A percentile compares a stretch with the other conserved stretches of the same genome.
phyloP scores from a whole-genome alignment of 2,888 invertebrate species.

The Sphinx pinastri region DNA sequence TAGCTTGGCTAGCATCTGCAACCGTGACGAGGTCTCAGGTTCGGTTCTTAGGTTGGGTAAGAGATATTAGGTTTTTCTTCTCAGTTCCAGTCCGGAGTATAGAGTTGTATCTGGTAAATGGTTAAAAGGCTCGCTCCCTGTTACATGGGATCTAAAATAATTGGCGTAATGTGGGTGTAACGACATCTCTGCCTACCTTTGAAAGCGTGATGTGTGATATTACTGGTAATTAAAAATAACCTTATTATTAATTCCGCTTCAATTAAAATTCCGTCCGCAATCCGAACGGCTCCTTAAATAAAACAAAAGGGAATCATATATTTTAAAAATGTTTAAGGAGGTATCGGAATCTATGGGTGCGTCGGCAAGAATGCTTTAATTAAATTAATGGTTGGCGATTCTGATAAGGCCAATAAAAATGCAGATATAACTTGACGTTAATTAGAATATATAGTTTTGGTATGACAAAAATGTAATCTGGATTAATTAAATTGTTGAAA shows the following conservation, averaged over 20 bases:
- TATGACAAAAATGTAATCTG: neutral
- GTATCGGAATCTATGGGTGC: constrained; percentile 66
- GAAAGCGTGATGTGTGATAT: neutral
- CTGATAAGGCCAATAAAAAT: constrained; percentile 65
- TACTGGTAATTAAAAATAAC: constrained; percentile 34
- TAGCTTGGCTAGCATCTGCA: too few relatives aligned
- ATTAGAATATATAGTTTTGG: constrained; percentile 68
- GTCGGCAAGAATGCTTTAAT: constrained; percentile 75
- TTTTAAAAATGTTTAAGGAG: constrained; percentile 68
- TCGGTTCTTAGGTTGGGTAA: too few relatives aligned
- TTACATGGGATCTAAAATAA: too few relatives aligned
- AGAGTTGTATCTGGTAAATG: too few relatives aligned
- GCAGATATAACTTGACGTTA: constrained; percentile 64
- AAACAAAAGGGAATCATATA: constrained; percentile 55
- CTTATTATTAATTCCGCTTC: constrained; percentile 46
- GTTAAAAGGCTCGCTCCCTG: too few relatives aligned
- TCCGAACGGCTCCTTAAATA: constrained; percentile 51
- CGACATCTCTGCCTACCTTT: too few relatives aligned
- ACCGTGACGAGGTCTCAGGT: too few relatives aligned
- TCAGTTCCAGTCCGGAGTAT: too few relatives aligned
- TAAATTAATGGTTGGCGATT: constrained; percentile 77
- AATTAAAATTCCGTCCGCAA: constrained; percentile 77
- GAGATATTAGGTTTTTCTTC: too few relatives aligned
- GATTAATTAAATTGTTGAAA: constrained; percentile 2
- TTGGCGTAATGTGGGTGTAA: too few relatives aligned